phyloP scores from a whole-genome alignment of 2,113 vertebrate genomes.

The Melanotaenia duboulayi region DNA sequence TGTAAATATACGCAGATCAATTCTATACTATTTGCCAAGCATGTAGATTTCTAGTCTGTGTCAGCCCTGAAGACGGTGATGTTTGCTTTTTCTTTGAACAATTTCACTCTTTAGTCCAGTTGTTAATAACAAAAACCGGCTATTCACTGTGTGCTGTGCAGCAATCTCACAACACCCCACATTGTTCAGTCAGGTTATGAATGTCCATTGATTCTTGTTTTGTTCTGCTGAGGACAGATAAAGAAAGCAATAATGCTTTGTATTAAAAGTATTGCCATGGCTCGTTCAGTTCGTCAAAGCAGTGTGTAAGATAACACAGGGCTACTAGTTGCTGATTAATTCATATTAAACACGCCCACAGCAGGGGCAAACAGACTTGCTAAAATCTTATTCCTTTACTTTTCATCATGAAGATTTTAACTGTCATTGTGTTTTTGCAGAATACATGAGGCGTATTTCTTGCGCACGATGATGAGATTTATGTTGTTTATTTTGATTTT shows the following conservation, averaged over 20 bases:
- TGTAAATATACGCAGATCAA: slow-evolving; percentile 47
- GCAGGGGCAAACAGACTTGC: slow-evolving; percentile 44
- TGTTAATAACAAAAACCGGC: slow-evolving; percentile 48
- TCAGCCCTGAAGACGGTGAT: slow-evolving; percentile 21
- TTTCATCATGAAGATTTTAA: slow-evolving; percentile 47
- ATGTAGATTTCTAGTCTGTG: slow-evolving; percentile 37
- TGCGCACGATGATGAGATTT: neutral
- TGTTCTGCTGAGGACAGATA: slow-evolving; percentile 59
- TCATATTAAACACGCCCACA: slow-evolving; percentile 57
- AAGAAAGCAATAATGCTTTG: slow-evolving; percentile 68
- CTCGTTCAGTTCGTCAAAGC: slow-evolving; percentile 55
- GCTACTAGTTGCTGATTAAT: slow-evolving; percentile 61
- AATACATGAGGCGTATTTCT: neutral
- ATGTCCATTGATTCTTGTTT: slow-evolving; percentile 62
- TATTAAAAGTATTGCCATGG: slow-evolving; percentile 57
- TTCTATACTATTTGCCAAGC: slow-evolving; percentile 43
- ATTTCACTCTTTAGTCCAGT: slow-evolving; percentile 35
- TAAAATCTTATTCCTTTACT: slow-evolving; percentile 26
- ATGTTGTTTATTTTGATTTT: too few species aligned
- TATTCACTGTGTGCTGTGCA: slow-evolving; percentile 41
- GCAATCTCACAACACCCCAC: slow-evolving; percentile 59
- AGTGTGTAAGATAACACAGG: slow-evolving; percentile 48
- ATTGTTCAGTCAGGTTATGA: slow-evolving; percentile 65
- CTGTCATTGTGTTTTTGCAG: slow-evolving; percentile 1
- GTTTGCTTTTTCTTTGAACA: slow-evolving; percentile 41